These are phyloP conservation scores for Rhabditophanes sp. DNA, from an alignment of 2,888 invertebrate genomes.

Conservation along the genomic window DNA sequence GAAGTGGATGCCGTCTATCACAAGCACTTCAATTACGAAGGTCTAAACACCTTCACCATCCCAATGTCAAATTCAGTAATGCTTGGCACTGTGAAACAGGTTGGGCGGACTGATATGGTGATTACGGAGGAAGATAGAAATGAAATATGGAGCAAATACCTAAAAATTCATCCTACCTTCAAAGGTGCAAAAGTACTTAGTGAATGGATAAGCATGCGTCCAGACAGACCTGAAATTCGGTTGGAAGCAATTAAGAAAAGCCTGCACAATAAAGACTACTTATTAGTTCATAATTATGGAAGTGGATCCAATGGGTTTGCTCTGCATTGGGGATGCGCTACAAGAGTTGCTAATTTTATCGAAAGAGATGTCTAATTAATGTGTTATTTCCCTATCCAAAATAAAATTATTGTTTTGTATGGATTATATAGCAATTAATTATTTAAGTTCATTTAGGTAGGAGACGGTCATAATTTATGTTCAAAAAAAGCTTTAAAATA, in stretches of 20 bases:
- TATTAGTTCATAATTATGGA: conserved; percentile 7
- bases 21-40: conserved; percentile 8
- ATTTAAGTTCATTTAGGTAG: too few species aligned
- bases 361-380: conserved; percentile 4
- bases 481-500: too few species aligned
- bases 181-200: conserved; percentile 22
- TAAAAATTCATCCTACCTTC: conserved; percentile 6
- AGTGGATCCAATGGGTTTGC: conserved; percentile 7
- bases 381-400: too few species aligned
- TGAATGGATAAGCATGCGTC: conserved; percentile 23
- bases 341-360: conserved; percentile 6
- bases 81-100: conserved; percentile 7
- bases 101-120: conserved; percentile 1
- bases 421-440: too few species aligned
- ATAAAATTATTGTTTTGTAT: too few species aligned
- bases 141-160: conserved; percentile 2
- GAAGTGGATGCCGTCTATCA: conserved; percentile 8
- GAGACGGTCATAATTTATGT: too few species aligned
- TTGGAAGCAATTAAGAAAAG: not conserved
- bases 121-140: conserved; percentile 5
- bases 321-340: conserved; percentile 7
- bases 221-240: conserved; percentile 7
- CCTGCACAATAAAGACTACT: not conserved
- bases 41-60: conserved; percentile 7
- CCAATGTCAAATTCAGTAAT: conserved; percentile 4